Evolutionary conservation across 2,888 invertebrate species (phyloP), one percentile per base, ranked within the genome.

Genomic region (Stegana nigrithorax): DNA sequence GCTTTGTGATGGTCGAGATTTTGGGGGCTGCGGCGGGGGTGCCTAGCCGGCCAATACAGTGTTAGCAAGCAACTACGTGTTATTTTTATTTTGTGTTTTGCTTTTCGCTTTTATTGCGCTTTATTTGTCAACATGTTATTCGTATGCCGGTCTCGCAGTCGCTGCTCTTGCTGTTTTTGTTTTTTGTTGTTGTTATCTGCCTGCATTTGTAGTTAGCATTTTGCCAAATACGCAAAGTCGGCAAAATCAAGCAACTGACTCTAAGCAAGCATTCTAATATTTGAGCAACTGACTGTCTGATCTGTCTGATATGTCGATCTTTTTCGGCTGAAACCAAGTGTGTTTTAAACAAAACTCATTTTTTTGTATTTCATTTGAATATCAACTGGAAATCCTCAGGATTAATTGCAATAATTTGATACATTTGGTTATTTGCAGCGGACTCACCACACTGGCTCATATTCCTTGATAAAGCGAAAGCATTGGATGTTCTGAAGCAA

Each of bases 401-500:
- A n/a, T n/a, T n/a, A n/a, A n/a, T n/a, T n/a, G n/a, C n/a, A n/a
- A n/a, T 29, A 29, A 12, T 56, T 23, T 32, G 50, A 10, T 57
- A n/a, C 26, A 36, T 23, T 44, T 55, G 27, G 51, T 12, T 53
- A 8, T 53, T 69, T 70, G 36, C 66, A 82, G 83, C 72, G 47
- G 73, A 76, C 29, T 73, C 75, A 29, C 75, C 73, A 7, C 61
- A 76, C 7, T 80, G 75, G 80, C 66, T 75, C 57, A 90, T 94
- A 0, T 94, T 91, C 81, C 87, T 88, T 62, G 91, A 93, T 68
- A 93, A 91, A 84, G 80, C 84, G 0, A 91, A 92, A 81, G 95
- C 94, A 0, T 83, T 96, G 63, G 90, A 91, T 75, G 83, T 91
- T 58, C 89, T 93, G n/a, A 92, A 92, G 68, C 89, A 90, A 65